Base-by-base conservation (phyloP, 2,113 vertebrate species). In the Myrmecophaga tridactyla region DNA sequence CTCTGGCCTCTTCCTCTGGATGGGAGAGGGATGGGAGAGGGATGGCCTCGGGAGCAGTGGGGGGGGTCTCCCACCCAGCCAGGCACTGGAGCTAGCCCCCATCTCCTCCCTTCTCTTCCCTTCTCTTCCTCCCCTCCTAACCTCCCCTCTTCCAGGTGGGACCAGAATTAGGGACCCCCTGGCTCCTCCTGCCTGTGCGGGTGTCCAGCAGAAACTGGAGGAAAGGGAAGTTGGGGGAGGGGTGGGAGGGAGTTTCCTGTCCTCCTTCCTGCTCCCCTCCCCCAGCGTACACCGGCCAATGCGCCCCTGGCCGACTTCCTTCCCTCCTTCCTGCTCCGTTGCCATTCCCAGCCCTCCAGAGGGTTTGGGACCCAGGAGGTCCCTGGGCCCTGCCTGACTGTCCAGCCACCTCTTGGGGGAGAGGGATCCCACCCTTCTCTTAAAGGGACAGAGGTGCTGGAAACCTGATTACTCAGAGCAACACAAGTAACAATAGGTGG, bases 161-260 rank as follows among this genome's bases (percentile, higher is more conserved):
- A 84, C 81, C 70, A 76, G 75, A 93, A 89, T 75, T 6, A 5
- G 86, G 58, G 80, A 86, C 73, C 83, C 81, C 92, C 67, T 69
- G 53, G 31, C 80, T 69, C 83, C 83, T 51, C 48, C 63, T 80
- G 65, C 80, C 87, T 65, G 9, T 20, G 36, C 90, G 87, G 83
- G 75, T 92, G 65, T 96, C 81, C 76, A 75, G 72, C 89, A 95
- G 95, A 96, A 96, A 97, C 27, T 76, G 87, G 78, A 97, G 97
- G 97, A 97, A 97, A 97, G 87, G 97, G 97, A 97, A 97, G 92
- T 92, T 91, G 97, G 97, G 92, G 96, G 95, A 96, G 51, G 94
- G 92, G 90, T 72, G 84, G 93, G 86, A 96, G 96, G 84, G 97
- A 95, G 51, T 92, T 97, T 97, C 97, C 97, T 97, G 97, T 94